phyloP scores from a whole-genome alignment of 2,888 invertebrate species.

The Thecophora atra region DNA sequence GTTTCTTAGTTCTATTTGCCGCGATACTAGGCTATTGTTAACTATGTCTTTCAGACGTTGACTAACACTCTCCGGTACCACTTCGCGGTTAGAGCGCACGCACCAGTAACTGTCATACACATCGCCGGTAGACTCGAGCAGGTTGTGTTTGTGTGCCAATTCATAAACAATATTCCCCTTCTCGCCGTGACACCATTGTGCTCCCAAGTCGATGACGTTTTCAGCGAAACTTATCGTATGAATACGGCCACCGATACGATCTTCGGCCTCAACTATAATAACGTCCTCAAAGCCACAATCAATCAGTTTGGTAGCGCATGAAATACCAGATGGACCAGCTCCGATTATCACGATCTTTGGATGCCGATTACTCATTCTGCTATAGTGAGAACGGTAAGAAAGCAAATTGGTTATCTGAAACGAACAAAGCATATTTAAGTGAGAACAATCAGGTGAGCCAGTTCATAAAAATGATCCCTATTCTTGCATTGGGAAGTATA shows the following conservation, averaged over 20 bases:
- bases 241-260: slow-evolving; percentile 74
- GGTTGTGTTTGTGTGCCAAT: slow-evolving; percentile 56
- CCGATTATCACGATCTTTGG: slow-evolving; percentile 63
- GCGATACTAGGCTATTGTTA: slow-evolving; percentile 63
- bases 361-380: slow-evolving; percentile 23
- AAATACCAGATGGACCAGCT: slow-evolving; percentile 65
- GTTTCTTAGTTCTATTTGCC: slow-evolving; percentile 59
- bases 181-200: slow-evolving; percentile 66
- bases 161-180: slow-evolving; percentile 65
- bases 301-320: slow-evolving; percentile 65
- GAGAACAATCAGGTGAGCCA: not conserved
- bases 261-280: slow-evolving; percentile 72
- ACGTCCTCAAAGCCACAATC: slow-evolving; percentile 67
- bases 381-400: not conserved
- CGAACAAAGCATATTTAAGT: not conserved
- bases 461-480: too few relatives aligned
- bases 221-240: slow-evolving; percentile 69
- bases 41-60: slow-evolving; percentile 65
- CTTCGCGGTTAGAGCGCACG: slow-evolving; percentile 63
- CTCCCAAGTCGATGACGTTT: slow-evolving; percentile 66
- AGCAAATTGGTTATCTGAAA: not conserved
- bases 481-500: too few relatives aligned
- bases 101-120: slow-evolving; percentile 61
- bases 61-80: slow-evolving; percentile 63
- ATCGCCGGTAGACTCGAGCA: slow-evolving; percentile 61